Evolutionary conservation across 2,113 vertebrate genomes (phyloP).

Genomic region (Cyanoliseus patagonus): DNA sequence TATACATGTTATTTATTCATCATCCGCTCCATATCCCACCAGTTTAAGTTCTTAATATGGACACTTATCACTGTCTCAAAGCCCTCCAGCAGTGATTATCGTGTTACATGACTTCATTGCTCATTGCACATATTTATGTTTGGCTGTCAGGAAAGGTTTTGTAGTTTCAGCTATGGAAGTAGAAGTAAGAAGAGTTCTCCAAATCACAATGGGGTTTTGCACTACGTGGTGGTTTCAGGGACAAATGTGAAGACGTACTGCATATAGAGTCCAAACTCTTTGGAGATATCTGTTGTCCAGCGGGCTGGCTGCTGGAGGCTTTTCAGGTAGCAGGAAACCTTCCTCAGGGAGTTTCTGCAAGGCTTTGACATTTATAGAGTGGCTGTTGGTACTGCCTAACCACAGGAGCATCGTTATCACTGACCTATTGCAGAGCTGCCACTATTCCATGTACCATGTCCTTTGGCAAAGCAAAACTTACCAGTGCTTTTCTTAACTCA

Average conservation of each 20-base stretch:
- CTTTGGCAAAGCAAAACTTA: neutral
- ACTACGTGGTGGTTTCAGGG: neutral
- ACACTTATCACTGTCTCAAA: neutral
- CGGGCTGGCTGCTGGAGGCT: neutral
- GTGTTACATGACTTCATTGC: conserved; percentile 23
- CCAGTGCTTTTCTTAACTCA: neutral
- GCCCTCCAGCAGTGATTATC: neutral
- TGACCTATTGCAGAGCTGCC: conserved; percentile 12
- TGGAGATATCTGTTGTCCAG: neutral
- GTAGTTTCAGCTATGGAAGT: neutral
- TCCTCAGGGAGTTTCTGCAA: neutral
- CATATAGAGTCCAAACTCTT: neutral
- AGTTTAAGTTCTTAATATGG: neutral
- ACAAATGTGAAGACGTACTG: neutral
- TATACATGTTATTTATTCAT: neutral
- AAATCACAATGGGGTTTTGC: neutral
- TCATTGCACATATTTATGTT: conserved; percentile 14
- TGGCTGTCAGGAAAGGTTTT: neutral
- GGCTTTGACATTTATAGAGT: conserved; percentile 8
- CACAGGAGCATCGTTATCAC: conserved; percentile 20
- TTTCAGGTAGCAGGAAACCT: neutral
- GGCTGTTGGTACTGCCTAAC: neutral
- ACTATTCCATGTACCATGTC: neutral
- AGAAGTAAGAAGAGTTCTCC: neutral
- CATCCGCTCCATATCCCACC: neutral